Evolutionary conservation across 2,797 vertebrate species (phyloP), one percentile per base, ranked within the genome.

Genomic region (Peromyscus aztecus): DNA sequence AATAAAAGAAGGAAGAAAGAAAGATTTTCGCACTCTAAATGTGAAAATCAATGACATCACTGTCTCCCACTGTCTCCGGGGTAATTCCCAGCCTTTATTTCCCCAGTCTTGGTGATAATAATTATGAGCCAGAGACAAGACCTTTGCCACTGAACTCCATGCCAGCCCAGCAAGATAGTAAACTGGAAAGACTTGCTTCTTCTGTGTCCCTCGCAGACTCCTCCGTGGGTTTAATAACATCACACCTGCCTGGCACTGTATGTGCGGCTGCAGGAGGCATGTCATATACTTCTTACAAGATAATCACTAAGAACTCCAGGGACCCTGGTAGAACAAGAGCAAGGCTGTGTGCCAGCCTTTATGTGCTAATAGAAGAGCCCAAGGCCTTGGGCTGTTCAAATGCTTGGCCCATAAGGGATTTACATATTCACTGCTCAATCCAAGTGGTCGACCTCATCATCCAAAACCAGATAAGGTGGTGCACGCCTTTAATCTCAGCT

Each of bases 171-270:
- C 27, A 63, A 90, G 89, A 85, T 0, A 75, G 61, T 9, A 82
- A 83, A 92, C n/a, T 90, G 92, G 80, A 93, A 93, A 90, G 31
- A 83, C 49, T 77, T 89, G 78, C 80, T 96, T 37, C 69, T 75
- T 37, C 2, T 37, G 43, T 88, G 84, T 89, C 55, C 75, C 43
- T 31, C 27, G 7, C 55, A 43, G 57, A 6, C n/a, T 67, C 11
- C 31, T 57, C 31, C 16, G 21, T 52, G 29, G 23, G 75, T 92
- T 94, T 89, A 90, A 81, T 80, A 57, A 78, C 43, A 77, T 34
- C 55, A 11, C 1, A 21, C 71, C 40, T 49, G n/a, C 27, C 61
- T 76, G 83, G 75, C 71, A 49, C 63, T 75, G 81, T 77, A 5
- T 49, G 69, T 27, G 75, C 81, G 49, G 37, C 65, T 37, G 8